phyloP scores from a whole-genome alignment of 2,888 invertebrate species.

The Idaea aversata region DNA sequence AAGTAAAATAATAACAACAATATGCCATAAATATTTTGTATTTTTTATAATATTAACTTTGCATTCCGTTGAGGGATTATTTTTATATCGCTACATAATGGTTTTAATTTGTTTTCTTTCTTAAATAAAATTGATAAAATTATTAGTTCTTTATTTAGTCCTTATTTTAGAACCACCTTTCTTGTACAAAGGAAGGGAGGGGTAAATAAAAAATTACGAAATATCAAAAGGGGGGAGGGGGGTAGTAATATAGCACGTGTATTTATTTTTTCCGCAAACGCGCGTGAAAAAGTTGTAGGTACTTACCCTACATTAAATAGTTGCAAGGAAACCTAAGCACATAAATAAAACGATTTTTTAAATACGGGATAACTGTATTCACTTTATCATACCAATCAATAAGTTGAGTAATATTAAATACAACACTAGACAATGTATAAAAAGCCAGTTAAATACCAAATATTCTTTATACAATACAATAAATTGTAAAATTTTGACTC shows the following conservation, averaged over 20 bases:
- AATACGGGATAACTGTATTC: constrained; percentile 64
- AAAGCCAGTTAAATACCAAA: constrained; percentile 62
- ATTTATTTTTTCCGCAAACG: too few species aligned
- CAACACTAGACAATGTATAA: constrained; percentile 68
- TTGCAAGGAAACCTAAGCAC: too few species aligned
- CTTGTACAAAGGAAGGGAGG: too few species aligned
- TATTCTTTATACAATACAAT: constrained; percentile 46
- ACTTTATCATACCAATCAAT: constrained; percentile 58
- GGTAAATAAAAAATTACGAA: too few species aligned
- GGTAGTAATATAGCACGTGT: too few species aligned
- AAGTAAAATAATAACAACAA: neutral
- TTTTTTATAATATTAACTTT: neutral
- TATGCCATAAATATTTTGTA: neutral
- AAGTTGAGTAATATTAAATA: constrained; percentile 46
- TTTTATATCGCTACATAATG: neutral
- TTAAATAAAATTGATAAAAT: neutral
- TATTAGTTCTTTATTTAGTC: neutral
- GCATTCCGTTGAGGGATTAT: neutral
- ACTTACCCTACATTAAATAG: too few species aligned
- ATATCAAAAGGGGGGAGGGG: too few species aligned
- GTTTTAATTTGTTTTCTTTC: neutral
- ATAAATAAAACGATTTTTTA: constrained; percentile 33
- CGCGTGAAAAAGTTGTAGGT: too few species aligned
- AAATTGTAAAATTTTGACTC: constrained; percentile 51
- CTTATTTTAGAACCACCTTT: neutral